Base-by-base conservation (phyloP, 2,888 invertebrate species). In the Taphrorychus bicolor region DNA sequence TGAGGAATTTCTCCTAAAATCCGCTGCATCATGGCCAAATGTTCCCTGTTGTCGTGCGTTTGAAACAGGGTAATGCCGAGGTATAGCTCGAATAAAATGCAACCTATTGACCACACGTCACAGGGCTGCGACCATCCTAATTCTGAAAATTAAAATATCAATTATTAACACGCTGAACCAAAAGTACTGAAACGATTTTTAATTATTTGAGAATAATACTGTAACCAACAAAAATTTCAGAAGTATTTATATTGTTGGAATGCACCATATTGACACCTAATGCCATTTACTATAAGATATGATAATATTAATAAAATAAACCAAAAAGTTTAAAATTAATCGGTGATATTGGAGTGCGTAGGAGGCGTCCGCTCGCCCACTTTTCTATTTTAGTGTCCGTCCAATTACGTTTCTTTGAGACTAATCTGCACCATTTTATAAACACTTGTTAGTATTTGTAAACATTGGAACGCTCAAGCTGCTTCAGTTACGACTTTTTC, bases 21-120 rank as follows among this genome's bases (percentile, higher is more conserved):
- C 77, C 98, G 87, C 84, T 99, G 98, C 99, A 99, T 99, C 98
- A 99, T 99, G 74, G 99, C 99, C 81, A 99, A 88, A 86, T 99
- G 99, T 82, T 99, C 99, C 74, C 97, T 90, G 86, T 99, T 99
- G 85, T 99, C 98, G 84, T 99, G 99, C 41, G 99, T 99, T 89
- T 99, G 97, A 88, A 99, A 99, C 75, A 99, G 88, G 70, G 98
- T 98, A 80, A 96, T 95, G 76, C 98, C 98, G 80, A 97, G 89
- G 85, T 98, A 98, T 78, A 99, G 86, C 86, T 99, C 99, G 85
- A 99, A 99, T 84, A 99, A 90, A 77, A 99, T 99, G 84, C 99
- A 99, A 16, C 99, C 99, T 80, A 99, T 93, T 57, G 98, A 98
- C 99, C 99, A 99, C 67, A 99, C 97, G 85, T 99, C 99, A 84